phyloP scores from a whole-genome alignment of 1,140 invertebrate genomes.

The Papilio machaon region DNA sequence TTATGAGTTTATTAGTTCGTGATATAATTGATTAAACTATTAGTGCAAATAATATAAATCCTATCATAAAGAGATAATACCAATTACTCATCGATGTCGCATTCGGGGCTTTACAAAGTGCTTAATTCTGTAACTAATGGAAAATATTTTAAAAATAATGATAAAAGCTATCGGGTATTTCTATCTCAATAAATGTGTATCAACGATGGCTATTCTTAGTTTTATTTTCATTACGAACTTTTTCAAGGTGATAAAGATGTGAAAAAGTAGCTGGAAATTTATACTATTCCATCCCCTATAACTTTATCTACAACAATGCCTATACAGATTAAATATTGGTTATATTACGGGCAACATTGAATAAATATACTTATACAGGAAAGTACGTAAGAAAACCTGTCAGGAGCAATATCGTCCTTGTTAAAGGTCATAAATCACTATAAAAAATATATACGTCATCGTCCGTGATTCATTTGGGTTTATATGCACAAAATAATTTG shows the following conservation, averaged over 20 bases:
- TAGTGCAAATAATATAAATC: slow-evolving; percentile 3
- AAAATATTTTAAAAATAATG: not conserved
- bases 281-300: not conserved
- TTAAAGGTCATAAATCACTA: not conserved
- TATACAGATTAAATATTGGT: too few relatives aligned
- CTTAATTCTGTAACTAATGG: not conserved
- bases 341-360: not conserved
- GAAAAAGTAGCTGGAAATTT: not conserved
- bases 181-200: too few relatives aligned
- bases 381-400: not conserved
- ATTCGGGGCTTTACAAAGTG: not conserved
- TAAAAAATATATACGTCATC: not conserved
- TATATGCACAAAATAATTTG: not conserved
- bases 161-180: not conserved
- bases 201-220: too few relatives aligned
- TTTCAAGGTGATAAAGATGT: not conserved
- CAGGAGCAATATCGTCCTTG: not conserved
- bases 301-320: too few relatives aligned
- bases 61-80: not conserved
- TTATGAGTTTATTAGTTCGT: not conserved
- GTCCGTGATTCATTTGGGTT: not conserved
- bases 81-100: not conserved
- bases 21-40: not conserved
- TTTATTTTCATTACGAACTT: too few relatives aligned
- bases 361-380: not conserved